Evolutionary conservation across 2,888 invertebrate genomes (phyloP), one percentile per base, ranked within the genome.

Genomic region (Alloplasta piceator): DNA sequence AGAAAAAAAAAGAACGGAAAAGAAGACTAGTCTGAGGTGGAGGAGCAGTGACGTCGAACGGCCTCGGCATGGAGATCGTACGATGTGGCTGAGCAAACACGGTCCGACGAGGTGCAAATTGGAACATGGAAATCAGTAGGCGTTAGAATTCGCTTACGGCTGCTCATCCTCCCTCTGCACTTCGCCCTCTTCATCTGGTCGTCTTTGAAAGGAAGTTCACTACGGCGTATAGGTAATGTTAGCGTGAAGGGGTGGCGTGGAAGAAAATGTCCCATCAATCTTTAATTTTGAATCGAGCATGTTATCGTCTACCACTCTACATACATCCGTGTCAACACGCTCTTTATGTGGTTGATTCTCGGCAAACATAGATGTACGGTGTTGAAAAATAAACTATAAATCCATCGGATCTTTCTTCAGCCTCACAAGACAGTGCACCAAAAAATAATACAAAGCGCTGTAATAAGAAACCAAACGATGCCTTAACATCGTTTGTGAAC

Each of bases 41-140:
- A 26, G 43, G 64, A 26, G 56, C 43, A 68, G 70, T 61, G 64
- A 43, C 55, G 60, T 50, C 26, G 67, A 72, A 63, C 39, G 46
- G 41, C 50, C 68, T 72, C 48, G 43, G 72, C 48, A 60, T 43
- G 58, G 63, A 75, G 75, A 79, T 78, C 73, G 73, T 73, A 73
- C 68, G 75, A 76, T 74, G 78, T 76, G 80, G 75, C 82, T 80
- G 78, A 75, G 80, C 78, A 82, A 83, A 83, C 82, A 78, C 75
- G 75, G 75, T 73, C 82, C 80, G 78, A 82, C 70, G 78, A 78
- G 78, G 78, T 78, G 83, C 61, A 80, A 83, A 82, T 82, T 82
- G 80, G 76, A 83, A 83, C 78, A 83, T 83, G 83, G 58, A 83
- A 83, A 83, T 83, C 58, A 50, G 63, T 43, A 58, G 58, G 78